Evolutionary conservation across 2,113 vertebrate species (phyloP).

Genomic region (Sus scrofa): DNA sequence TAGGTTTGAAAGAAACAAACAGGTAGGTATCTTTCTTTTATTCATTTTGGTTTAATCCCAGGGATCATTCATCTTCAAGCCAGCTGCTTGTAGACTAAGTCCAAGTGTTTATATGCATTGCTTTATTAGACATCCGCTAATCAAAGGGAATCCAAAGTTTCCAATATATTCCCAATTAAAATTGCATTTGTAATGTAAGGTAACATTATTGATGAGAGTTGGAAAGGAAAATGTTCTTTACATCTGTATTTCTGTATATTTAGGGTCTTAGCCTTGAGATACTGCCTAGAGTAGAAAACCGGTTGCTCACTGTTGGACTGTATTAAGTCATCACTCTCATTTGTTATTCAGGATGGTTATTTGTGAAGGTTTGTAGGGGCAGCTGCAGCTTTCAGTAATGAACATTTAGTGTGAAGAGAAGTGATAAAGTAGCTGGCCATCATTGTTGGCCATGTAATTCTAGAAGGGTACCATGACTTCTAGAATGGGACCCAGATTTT

Average conservation of each 20-base stretch:
- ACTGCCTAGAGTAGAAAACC: background rate
- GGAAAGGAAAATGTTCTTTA: background rate
- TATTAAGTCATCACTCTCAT: background rate
- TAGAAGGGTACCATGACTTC: background rate
- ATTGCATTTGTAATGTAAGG: background rate
- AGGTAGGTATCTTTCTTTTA: constrained; percentile 86
- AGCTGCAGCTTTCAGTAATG: background rate
- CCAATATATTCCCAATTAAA: constrained; percentile 16
- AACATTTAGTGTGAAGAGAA: background rate
- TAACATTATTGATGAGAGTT: background rate
- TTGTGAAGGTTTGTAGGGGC: background rate
- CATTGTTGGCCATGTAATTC: background rate
- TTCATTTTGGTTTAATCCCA: constrained; percentile 5
- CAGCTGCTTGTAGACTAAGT: background rate
- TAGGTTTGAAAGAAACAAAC: constrained; percentile 98
- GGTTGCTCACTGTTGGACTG: background rate
- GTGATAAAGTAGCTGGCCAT: background rate
- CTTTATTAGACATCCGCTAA: constrained; percentile 14
- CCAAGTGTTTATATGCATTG: background rate
- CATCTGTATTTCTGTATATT: background rate
- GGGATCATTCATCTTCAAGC: background rate
- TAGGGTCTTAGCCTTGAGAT: background rate
- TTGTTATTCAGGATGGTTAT: background rate
- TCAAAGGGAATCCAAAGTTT: constrained; percentile 18
- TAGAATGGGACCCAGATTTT: background rate